phyloP scores from a whole-genome alignment of 2,113 vertebrate species.

The Pteruthius melanotis region DNA sequence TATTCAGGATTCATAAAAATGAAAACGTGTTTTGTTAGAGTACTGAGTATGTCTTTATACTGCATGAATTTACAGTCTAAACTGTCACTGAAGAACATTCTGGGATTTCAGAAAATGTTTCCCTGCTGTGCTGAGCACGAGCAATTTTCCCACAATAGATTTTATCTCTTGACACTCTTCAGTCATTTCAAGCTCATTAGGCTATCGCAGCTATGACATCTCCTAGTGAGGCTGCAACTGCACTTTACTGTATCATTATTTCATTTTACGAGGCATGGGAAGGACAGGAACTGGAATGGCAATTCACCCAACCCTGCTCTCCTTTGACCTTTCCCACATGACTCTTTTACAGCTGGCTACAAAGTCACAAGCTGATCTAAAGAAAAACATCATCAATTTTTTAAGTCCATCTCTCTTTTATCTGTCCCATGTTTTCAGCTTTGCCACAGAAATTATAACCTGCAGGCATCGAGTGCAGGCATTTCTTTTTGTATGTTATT shows the following conservation, averaged over 20 bases:
- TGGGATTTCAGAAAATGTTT: constrained; percentile 26
- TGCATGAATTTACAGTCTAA: constrained; percentile 1
- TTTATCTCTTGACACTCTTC: constrained; percentile 33
- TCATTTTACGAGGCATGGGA: not conserved
- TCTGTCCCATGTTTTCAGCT: not conserved
- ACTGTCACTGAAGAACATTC: not conserved
- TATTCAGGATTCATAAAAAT: not conserved
- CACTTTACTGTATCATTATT: not conserved
- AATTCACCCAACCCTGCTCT: not conserved
- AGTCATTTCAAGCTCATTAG: constrained; percentile 32
- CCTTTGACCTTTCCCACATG: not conserved
- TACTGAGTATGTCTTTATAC: not conserved
- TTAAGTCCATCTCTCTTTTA: not conserved
- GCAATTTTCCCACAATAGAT: constrained; percentile 17
- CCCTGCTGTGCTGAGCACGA: constrained; percentile 17
- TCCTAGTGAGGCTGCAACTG: not conserved
- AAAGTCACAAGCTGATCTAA: not conserved
- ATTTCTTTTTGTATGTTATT: not conserved
- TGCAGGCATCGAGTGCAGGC: not conserved
- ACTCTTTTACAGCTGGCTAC: not conserved
- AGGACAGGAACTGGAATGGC: not conserved
- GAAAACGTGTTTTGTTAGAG: not conserved
- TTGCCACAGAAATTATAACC: not conserved
- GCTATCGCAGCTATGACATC: not conserved
- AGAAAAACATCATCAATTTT: not conserved